Percentiles rank a stretch among this genome's conserved stretches.
These are phyloP conservation scores for Eilema caniola DNA, from an alignment of 2,888 invertebrate genomes.

Conservation along the genomic window DNA sequence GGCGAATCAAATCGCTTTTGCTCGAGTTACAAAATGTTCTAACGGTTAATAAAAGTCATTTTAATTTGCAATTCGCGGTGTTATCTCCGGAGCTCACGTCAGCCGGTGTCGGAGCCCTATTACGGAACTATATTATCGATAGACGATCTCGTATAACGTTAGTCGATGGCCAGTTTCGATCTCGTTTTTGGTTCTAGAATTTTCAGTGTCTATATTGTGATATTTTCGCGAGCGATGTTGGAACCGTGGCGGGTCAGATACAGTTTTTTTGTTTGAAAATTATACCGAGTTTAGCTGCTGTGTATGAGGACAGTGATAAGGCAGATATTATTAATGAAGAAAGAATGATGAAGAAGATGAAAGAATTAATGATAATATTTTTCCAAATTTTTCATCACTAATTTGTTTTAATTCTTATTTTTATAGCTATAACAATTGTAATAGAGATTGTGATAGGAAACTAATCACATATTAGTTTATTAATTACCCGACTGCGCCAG, in stretches of 20 bases:
- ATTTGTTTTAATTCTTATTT: too few species aligned
- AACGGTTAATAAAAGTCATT: constrained; percentile 74
- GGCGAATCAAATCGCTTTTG: constrained; percentile 61
- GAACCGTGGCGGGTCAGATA: not conserved
- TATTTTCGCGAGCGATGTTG: not conserved
- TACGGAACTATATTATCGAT: constrained; percentile 45
- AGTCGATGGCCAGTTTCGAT: constrained; percentile 32
- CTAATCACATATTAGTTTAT: too few species aligned
- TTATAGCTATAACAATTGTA: too few species aligned
- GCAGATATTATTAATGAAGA: not conserved
- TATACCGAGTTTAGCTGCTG: not conserved
- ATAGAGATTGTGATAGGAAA: too few species aligned
- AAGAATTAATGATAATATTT: too few species aligned
- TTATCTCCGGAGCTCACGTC: constrained; percentile 65
- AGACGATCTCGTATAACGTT: constrained; percentile 34
- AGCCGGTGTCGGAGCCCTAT: constrained; percentile 53
- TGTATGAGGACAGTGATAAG: too few species aligned
- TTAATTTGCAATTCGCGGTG: constrained; percentile 72
- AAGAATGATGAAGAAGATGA: too few species aligned
- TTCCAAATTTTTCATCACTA: too few species aligned
- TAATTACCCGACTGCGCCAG: too few species aligned
- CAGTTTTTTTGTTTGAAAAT: not conserved
- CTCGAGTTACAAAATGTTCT: constrained; percentile 63
- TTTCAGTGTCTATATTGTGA: constrained; percentile 28
- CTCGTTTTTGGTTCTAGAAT: constrained; percentile 32